Percentiles rank a stretch among this genome's conserved stretches.
Evolutionary conservation across 1,140 invertebrate species (phyloP).

Genomic region (Eumaeus atala): DNA sequence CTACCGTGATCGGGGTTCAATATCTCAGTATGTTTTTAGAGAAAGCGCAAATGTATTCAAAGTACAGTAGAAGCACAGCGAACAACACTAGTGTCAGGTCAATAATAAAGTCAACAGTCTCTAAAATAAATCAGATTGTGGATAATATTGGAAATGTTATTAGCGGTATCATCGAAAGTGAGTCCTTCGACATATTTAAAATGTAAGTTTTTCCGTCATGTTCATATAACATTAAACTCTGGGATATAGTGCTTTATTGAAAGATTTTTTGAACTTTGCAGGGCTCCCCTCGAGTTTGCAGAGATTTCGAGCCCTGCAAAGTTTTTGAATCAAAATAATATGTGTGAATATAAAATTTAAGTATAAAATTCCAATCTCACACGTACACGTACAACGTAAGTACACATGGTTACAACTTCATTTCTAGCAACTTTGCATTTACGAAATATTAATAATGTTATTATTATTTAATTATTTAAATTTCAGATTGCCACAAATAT

Average conservation of each 20-base stretch:
- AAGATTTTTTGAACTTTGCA: slow-evolving; percentile 1
- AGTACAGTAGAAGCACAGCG: neutral
- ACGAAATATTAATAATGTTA: neutral
- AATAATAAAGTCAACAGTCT: slow-evolving; percentile 19
- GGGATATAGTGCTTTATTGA: neutral
- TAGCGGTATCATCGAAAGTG: slow-evolving; percentile 28
- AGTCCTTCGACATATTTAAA: slow-evolving; percentile 37
- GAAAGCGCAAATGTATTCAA: slow-evolving; percentile 10
- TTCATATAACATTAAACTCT: neutral
- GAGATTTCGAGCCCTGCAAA: slow-evolving; percentile 1
- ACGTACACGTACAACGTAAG: too few relatives aligned
- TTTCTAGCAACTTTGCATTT: too few relatives aligned
- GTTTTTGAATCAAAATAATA: neutral
- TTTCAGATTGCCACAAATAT: slow-evolving; percentile 51
- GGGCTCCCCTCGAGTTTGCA: neutral
- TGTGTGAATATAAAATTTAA: too few relatives aligned
- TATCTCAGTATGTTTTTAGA: slow-evolving; percentile 45
- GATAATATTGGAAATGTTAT: slow-evolving; percentile 34
- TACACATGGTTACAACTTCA: slow-evolving; percentile 10
- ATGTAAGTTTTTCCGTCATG: slow-evolving; percentile 37
- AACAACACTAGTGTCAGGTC: slow-evolving; percentile 12
- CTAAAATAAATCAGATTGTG: slow-evolving; percentile 35
- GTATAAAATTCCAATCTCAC: too few relatives aligned
- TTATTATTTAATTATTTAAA: slow-evolving; percentile 13
- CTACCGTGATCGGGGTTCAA: slow-evolving; percentile 31